These are phyloP conservation scores for Tromatobia lineatoria DNA, from an alignment of 2,888 invertebrate genomes.

Conservation along the genomic window DNA sequence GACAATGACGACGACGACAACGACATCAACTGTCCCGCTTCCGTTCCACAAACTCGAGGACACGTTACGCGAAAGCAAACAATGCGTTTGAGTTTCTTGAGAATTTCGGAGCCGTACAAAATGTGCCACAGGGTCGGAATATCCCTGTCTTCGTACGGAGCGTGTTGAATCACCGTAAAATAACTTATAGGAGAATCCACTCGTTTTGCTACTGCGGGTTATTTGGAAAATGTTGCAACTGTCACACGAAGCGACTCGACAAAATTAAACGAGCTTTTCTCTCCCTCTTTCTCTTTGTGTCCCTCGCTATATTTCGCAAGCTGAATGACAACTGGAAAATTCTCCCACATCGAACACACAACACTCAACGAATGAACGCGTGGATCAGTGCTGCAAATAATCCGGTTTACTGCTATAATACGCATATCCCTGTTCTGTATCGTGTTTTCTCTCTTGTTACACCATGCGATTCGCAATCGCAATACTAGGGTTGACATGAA, in stretches of 20 bases:
- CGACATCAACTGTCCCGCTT: conserved; percentile 52
- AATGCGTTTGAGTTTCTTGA: neutral
- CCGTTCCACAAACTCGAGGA: neutral
- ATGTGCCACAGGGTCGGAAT: neutral
- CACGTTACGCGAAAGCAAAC: conserved; percentile 28
- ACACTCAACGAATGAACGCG: conserved; percentile 38
- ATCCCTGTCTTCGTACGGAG: neutral
- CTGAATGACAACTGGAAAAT: conserved; percentile 56
- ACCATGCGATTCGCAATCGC: conserved; percentile 37
- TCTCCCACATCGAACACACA: neutral
- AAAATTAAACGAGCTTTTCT: conserved; percentile 40
- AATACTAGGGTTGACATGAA: conserved; percentile 17
- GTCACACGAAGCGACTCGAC: conserved; percentile 10
- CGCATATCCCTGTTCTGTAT: conserved; percentile 24
- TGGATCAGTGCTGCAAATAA: conserved; percentile 57
- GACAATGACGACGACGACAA: conserved; percentile 44
- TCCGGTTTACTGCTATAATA: conserved; percentile 54
- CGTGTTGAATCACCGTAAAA: conserved; percentile 27
- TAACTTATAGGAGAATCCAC: conserved; percentile 25
- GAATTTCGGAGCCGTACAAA: neutral
- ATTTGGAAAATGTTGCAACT: conserved; percentile 36
- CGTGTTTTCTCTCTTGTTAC: conserved; percentile 10
- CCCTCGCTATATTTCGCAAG: neutral
- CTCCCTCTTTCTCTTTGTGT: neutral
- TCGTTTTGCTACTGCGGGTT: neutral